Conservation (phyloP, 2,113 vertebrate species). For the Sus scrofa region DNA sequence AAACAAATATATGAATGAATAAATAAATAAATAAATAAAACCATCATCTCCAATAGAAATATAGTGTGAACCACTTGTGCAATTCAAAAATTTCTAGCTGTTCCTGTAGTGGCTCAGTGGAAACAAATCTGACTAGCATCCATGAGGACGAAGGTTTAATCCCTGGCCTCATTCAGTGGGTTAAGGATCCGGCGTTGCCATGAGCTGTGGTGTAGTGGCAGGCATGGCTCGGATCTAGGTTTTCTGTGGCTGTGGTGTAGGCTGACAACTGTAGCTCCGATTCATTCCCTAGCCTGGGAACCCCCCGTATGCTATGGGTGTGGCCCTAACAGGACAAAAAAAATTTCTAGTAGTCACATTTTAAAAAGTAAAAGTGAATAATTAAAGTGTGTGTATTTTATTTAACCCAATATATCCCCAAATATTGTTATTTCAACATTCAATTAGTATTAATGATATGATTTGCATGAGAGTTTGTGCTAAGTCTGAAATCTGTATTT, state of each 20-base stretch:
- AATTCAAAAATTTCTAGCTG: not conserved
- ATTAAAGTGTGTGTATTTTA: constrained; percentile 10
- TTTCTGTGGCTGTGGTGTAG: too few species aligned
- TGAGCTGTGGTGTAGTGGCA: too few species aligned
- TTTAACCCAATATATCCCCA: not conserved
- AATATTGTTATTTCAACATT: constrained; percentile 9
- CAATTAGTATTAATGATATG: not conserved
- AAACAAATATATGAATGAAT: not conserved
- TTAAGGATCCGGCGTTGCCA: too few species aligned
- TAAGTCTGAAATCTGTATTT: not conserved
- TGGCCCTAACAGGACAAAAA: not conserved
- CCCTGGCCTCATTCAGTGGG: too few species aligned
- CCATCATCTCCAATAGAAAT: not conserved
- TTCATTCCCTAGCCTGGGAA: too few species aligned
- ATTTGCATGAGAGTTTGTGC: not conserved
- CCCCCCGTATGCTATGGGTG: too few species aligned
- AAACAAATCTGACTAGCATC: too few species aligned
- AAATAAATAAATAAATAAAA: not conserved
- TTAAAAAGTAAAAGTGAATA: not conserved
- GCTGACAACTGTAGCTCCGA: too few species aligned
- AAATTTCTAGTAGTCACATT: not conserved
- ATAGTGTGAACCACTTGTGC: not conserved
- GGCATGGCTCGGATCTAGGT: too few species aligned
- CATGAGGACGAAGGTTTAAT: too few species aligned
- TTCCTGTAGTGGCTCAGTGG: too few species aligned